Base-by-base conservation (phyloP, 2,797 vertebrate species). In the Bradypodion ventrale region DNA sequence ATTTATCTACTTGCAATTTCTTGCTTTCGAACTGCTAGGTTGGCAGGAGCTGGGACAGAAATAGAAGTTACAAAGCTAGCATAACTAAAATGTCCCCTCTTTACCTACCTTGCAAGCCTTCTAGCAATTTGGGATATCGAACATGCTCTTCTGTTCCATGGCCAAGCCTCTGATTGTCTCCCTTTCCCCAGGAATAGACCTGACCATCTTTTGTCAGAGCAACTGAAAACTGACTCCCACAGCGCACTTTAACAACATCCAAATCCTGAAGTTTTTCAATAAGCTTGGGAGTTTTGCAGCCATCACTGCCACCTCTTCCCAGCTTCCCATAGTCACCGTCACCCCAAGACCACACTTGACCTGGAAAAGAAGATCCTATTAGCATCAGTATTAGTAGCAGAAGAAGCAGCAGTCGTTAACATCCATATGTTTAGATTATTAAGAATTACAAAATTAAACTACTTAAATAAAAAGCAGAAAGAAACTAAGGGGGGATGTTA, bases 301-400 rank as follows among this genome's bases (percentile, higher is more conserved):
- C 98, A 42, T 99, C 98, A 15, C 99, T 99, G 86, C 98, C 99
- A 32, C 99, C 98, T 87, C 99, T 95, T 84, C 99, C 99, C 88
- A 99, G 92, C 89, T 99, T 99, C 44, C 99, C 99, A 62, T 99
- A 99, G 92, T 99, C 99, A 2, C 99, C 99, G 40, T 99, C 98
- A 3, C 99, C 98, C 99, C 99, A 99, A 21, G 99, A 99, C 98
- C 98, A 99, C 6, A 99, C 98, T 89, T 99, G 98, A 87, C 98
- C 99, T 99, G 86, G 65, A 92, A 25, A 37, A 81, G 62, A 15
- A 84, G 78, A 91, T 29, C 16, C 15, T 4, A 75, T 1, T 62
- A 23, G 1, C 75, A 84, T 73, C 77, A 52, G 13, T n/a, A 2
- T 4, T 32, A 69, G 82, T 7, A 0, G 6, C 62, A 10, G 78